phyloP scores from a whole-genome alignment of 2,888 invertebrate species.

The Amphipyra tragopoginis region DNA sequence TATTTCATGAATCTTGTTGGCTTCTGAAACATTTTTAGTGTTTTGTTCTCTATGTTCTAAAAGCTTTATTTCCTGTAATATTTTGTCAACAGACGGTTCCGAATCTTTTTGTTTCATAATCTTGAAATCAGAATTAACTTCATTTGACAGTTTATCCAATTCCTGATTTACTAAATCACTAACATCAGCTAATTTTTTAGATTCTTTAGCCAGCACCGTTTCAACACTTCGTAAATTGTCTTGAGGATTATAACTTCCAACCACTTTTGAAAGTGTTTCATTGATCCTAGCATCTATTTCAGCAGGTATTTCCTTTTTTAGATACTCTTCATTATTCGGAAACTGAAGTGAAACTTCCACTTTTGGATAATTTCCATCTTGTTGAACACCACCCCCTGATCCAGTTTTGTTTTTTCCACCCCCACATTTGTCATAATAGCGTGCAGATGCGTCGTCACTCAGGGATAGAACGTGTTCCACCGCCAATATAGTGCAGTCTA shows the following conservation, averaged over 20 bases:
- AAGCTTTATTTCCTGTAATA: slow-evolving; percentile 69
- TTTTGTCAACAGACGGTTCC: slow-evolving; percentile 63
- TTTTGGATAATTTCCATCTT: slow-evolving; percentile 16
- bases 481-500: slow-evolving; percentile 79
- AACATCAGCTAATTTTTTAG: slow-evolving; percentile 68
- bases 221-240: slow-evolving; percentile 61
- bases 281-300: slow-evolving; percentile 53
- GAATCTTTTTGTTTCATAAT: slow-evolving; percentile 52
- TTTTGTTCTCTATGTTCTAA: slow-evolving; percentile 69
- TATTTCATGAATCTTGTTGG: slow-evolving; percentile 66
- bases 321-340: slow-evolving; percentile 27
- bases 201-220: slow-evolving; percentile 65
- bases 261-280: slow-evolving; percentile 49
- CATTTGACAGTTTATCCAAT: slow-evolving; percentile 70
- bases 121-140: slow-evolving; percentile 63
- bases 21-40: slow-evolving; percentile 65
- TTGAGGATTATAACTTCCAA: slow-evolving; percentile 40
- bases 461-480: slow-evolving; percentile 73
- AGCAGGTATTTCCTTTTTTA: slow-evolving; percentile 37
- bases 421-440: slow-evolving; percentile 59
- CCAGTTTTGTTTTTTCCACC: slow-evolving; percentile 31
- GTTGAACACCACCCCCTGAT: slow-evolving; percentile 13
- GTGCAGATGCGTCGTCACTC: slow-evolving; percentile 49
- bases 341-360: slow-evolving; percentile 34
- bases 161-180: slow-evolving; percentile 69